Evolutionary conservation across 2,113 vertebrate species (phyloP).

Genomic region (Thermophis baileyi): DNA sequence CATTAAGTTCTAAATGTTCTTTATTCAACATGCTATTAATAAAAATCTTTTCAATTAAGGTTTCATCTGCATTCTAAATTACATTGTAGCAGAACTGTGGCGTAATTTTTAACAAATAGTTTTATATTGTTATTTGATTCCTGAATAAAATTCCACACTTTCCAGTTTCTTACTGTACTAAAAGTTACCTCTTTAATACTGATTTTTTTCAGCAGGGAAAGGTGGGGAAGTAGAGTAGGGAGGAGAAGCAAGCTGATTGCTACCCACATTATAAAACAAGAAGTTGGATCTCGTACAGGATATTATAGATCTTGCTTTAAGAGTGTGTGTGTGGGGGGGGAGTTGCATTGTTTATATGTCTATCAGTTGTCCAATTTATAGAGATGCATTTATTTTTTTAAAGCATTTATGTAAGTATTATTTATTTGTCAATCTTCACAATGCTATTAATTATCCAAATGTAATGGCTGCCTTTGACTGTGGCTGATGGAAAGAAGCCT

Average conservation of each 20-base stretch:
- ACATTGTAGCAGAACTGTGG: not conserved
- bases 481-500: slow-evolving; percentile 30
- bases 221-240: not conserved
- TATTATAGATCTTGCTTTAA: not conserved
- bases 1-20: not conserved
- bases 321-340: too few species aligned
- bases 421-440: slow-evolving; percentile 55
- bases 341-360: slow-evolving; percentile 18
- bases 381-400: slow-evolving; percentile 49
- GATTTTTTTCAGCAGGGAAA: not conserved
- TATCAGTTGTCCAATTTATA: slow-evolving; percentile 47
- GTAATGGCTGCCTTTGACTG: slow-evolving; percentile 62
- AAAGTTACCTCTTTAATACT: not conserved
- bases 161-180: not conserved
- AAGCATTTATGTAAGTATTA: slow-evolving; percentile 49
- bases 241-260: not conserved
- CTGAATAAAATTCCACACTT: not conserved
- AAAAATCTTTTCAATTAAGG: not conserved
- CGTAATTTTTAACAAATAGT: not conserved
- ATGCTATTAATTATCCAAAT: slow-evolving; percentile 56
- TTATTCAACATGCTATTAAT: not conserved
- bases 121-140: not conserved
- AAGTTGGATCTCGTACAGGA: not conserved
- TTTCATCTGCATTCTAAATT: not conserved
- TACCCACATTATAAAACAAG: not conserved